A percentile compares a stretch with the other conserved stretches of the same genome.
phyloP scores from a whole-genome alignment of 2,888 invertebrate genomes.

The Nesidiocoris tenuis region DNA sequence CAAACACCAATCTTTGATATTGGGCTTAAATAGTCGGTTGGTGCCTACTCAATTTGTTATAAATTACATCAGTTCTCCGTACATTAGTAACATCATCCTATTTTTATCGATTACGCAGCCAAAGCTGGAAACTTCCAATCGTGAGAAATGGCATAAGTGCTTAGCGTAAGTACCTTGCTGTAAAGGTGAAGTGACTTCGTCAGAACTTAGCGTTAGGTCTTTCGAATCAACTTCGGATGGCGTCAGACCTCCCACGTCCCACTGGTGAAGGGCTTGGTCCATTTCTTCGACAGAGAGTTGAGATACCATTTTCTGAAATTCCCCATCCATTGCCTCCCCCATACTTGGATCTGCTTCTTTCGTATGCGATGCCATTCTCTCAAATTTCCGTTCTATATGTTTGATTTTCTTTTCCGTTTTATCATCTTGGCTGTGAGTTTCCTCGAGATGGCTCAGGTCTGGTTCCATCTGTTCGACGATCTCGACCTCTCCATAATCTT shows the following conservation, averaged over 20 bases:
- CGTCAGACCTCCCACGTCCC: slow-evolving; percentile 54
- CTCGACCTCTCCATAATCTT: slow-evolving; percentile 43
- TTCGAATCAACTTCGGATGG: slow-evolving; percentile 49
- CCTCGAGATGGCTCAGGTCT: neutral
- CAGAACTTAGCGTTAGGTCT: slow-evolving; percentile 47
- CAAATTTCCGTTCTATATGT: slow-evolving; percentile 58
- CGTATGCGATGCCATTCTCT: slow-evolving; percentile 58
- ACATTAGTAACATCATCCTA: no score
- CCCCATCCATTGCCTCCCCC: slow-evolving; percentile 53
- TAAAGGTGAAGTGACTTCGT: slow-evolving; percentile 45
- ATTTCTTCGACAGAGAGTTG: slow-evolving; percentile 59
- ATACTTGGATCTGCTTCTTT: slow-evolving; percentile 53
- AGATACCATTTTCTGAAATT: slow-evolving; percentile 58
- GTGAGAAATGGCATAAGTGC: no score
- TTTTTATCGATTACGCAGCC: no score
- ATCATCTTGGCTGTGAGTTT: neutral
- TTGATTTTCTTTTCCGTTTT: slow-evolving; percentile 55
- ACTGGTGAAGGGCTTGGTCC: slow-evolving; percentile 58
- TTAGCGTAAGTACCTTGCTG: slow-evolving; percentile 49
- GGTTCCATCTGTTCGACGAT: slow-evolving; percentile 2
- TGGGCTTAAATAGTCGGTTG: no score
- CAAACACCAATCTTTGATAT: slow-evolving; percentile 11
- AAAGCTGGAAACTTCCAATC: no score
- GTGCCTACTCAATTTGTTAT: no score
- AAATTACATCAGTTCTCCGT: no score